phyloP scores from a whole-genome alignment of 2,888 invertebrate species.

The Willowsia nigromaculata region DNA sequence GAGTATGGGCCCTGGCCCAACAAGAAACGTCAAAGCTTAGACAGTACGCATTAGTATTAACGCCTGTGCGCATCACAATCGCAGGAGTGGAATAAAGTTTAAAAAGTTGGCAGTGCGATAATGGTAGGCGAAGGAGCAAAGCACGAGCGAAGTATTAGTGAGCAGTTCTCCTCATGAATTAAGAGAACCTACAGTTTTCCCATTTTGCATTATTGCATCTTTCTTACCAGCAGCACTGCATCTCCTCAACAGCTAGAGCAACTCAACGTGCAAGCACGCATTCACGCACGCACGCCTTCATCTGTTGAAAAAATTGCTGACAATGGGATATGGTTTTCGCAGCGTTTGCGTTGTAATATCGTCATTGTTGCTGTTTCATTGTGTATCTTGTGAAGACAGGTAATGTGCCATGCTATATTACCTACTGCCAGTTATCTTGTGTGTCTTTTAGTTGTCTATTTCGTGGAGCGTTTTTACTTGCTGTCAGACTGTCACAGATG shows the following conservation, averaged over 20 bases:
- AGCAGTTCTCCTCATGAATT: constrained; percentile 32
- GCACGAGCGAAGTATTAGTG: constrained; percentile 21
- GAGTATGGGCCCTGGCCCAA: background rate
- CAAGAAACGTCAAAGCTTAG: background rate
- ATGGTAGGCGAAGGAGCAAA: background rate
- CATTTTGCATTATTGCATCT: constrained; percentile 51
- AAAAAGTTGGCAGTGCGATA: background rate
- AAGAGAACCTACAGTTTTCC: background rate
- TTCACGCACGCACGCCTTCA: constrained; percentile 36
- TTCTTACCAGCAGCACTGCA: background rate
- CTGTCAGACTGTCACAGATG: constrained; percentile 44
- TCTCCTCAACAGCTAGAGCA: background rate
- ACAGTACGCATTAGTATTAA: constrained; percentile 31
- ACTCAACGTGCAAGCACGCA: constrained; percentile 25
- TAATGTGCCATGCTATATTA: constrained; percentile 11
- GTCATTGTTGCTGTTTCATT: constrained; percentile 1
- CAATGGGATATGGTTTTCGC: background rate
- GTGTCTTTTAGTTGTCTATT: constrained; percentile 9
- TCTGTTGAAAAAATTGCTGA: background rate
- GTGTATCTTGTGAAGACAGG: background rate
- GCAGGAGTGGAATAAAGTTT: background rate
- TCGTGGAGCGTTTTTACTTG: background rate
- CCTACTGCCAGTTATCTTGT: background rate
- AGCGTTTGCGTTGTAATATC: no score
- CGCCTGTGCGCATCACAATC: constrained; percentile 5